Base-by-base conservation (phyloP, 2,888 invertebrate species). In the Lasiommata megera region DNA sequence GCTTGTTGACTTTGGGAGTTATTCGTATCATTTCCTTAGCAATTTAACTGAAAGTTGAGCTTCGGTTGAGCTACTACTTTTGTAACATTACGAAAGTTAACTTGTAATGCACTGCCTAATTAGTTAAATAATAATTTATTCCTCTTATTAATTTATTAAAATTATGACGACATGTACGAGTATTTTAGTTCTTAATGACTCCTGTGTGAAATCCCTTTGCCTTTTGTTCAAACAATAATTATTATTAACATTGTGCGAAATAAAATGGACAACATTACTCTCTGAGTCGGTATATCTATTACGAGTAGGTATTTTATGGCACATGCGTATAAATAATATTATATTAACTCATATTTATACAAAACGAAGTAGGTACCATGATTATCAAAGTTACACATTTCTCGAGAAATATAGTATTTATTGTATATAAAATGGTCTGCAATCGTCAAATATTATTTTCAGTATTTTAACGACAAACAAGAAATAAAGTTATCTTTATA, bases 281-380 rank as follows among this genome's bases (percentile, higher is more conserved):
- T 68, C 71, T 72, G 77, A 76, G 73, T 80, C 78, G 80, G 80
- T 69, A 75, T n/a, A 53, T 55, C 63, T 64, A 65, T 65, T 72
- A 69, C 65, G 76, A 82, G 78, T 71, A 72, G 69, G 69, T 75
- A 70, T 69, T 74, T 76, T 88, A 88, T 88, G 88, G 88, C 88
- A 88, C 88, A 80, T 84, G 79, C 79, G 76, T 76, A 78, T 79
- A 77, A 75, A 75, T 78, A 78, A 74, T 70, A 73, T 79, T 77
- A 79, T 77, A 79, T 61, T 66, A 69, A 78, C 73, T 72, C 76
- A 71, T 77, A 68, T 77, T 79, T 66, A 74, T 78, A 79, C 77
- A 80, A 74, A 74, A 67, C 74, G 54, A 66, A 63, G 57, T 71
- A 71, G 69, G 69, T 67, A 73, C 69, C 62, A 64, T 67, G 70